These are phyloP conservation scores for Pterocles burchelli DNA, from an alignment of 2,113 vertebrate species.

Conservation along the genomic window DNA sequence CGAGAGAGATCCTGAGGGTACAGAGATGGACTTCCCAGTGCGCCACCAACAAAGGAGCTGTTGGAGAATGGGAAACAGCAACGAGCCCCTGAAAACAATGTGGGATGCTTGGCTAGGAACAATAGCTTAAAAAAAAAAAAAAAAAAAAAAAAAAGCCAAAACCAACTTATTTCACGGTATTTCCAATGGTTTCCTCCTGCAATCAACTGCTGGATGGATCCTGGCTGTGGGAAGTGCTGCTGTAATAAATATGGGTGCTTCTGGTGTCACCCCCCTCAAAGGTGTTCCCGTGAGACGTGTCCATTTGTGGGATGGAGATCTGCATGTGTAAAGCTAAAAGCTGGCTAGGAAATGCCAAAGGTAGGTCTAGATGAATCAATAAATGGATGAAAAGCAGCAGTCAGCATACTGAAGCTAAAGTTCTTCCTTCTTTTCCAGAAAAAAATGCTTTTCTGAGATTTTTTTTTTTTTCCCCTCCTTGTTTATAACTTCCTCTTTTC, in stretches of 20 bases:
- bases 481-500: neutral
- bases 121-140: neutral
- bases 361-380: neutral
- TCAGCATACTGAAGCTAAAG: neutral
- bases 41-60: slow-evolving; percentile 43
- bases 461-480: neutral
- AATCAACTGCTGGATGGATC: neutral
- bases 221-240: neutral
- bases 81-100: neutral
- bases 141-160: neutral
- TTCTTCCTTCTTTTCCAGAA: neutral
- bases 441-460: neutral
- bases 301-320: accelerated
- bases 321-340: accelerated
- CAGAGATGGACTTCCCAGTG: slow-evolving; percentile 26
- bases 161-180: neutral
- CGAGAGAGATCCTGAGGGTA: slow-evolving; percentile 52
- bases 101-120: neutral
- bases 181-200: neutral
- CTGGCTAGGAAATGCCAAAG: neutral
- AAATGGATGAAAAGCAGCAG: neutral
- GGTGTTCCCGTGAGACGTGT: accelerated
- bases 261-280: neutral
- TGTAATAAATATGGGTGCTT: neutral
- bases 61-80: slow-evolving; percentile 13